phyloP scores from a whole-genome alignment of 2,113 vertebrate genomes.

The Hylia prasina region DNA sequence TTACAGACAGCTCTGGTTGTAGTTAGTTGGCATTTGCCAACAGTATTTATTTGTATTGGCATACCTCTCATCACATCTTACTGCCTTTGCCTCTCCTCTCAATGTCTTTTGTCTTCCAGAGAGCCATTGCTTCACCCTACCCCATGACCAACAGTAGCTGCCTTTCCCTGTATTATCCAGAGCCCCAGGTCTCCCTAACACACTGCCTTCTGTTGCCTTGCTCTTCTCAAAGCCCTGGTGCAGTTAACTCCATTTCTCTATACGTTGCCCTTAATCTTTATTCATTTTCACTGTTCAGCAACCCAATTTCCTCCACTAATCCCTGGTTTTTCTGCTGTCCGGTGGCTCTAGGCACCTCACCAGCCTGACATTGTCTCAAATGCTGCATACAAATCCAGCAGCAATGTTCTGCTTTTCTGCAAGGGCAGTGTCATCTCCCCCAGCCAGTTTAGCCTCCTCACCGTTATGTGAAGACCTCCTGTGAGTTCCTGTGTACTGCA shows the following conservation, averaged over 20 bases:
- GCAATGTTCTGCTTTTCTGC: neutral
- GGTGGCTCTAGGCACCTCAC: neutral
- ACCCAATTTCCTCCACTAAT: neutral
- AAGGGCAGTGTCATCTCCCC: neutral
- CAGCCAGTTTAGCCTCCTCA: neutral
- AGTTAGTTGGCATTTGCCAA: neutral
- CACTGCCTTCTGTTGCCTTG: neutral
- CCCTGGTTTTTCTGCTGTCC: neutral
- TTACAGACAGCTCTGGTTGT: neutral
- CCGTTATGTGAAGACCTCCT: neutral
- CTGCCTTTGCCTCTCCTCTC: neutral
- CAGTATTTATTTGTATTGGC: neutral
- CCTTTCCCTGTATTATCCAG: neutral
- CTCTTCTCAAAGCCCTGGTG: neutral
- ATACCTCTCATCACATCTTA: neutral
- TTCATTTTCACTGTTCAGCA: neutral
- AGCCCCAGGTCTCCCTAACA: neutral
- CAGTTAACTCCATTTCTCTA: neutral
- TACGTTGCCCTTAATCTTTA: neutral
- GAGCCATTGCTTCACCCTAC: neutral
- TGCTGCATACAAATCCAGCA: neutral
- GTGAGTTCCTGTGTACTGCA: neutral
- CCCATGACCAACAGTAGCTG: neutral
- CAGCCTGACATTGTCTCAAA: neutral
- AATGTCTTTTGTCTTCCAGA: neutral